phyloP scores from a whole-genome alignment of 2,888 invertebrate species.

The Lasioglossum lativentre region DNA sequence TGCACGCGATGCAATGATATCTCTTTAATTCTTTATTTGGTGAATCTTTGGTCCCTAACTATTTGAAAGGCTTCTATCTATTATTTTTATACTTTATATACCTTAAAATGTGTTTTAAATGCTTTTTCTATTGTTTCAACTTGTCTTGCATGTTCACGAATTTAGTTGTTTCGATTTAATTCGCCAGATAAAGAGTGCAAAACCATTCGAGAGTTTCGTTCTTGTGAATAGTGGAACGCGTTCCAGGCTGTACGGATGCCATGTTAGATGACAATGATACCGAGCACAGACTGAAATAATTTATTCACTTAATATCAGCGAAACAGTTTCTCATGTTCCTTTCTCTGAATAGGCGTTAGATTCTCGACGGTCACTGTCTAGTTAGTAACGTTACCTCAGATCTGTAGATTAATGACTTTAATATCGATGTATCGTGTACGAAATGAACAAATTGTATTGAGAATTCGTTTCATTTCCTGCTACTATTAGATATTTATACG shows the following conservation, averaged over 20 bases:
- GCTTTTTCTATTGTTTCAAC: not conserved
- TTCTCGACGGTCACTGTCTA: conserved; percentile 43
- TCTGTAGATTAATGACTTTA: conserved; percentile 43
- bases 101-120: not conserved
- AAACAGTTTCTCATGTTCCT: conserved; percentile 58
- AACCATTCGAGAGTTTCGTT: not conserved
- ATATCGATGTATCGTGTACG: conserved; percentile 28
- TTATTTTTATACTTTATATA: not conserved
- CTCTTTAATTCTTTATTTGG: conserved; percentile 41
- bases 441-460: not conserved
- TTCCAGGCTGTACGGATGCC: conserved; percentile 24
- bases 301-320: conserved; percentile 55
- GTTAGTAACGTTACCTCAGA: conserved; percentile 45
- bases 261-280: conserved; percentile 33
- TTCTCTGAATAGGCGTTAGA: conserved; percentile 47
- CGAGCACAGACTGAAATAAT: conserved; percentile 70
- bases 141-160: not conserved
- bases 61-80: not conserved
- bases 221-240: conserved; percentile 20
- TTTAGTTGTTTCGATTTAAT: not conserved
- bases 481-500: not conserved
- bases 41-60: conserved; percentile 19
- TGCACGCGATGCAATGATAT: conserved; percentile 9
- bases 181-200: conserved; percentile 19
- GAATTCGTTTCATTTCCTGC: not conserved